Conservation (phyloP, 2,113 vertebrate species). For the Murina feae region DNA sequence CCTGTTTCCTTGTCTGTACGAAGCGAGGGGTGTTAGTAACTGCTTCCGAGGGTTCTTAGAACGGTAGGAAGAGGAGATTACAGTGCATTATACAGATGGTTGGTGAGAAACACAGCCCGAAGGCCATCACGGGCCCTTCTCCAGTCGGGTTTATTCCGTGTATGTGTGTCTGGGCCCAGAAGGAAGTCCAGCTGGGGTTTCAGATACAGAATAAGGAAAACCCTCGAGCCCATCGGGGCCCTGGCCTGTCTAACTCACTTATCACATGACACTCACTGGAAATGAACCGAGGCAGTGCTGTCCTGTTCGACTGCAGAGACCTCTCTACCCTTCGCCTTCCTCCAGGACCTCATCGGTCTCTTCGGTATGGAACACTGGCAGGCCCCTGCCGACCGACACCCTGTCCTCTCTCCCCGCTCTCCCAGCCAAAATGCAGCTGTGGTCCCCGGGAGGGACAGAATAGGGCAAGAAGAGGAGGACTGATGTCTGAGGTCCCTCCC, state of each 20-base stretch:
- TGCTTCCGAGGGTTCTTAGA: background rate
- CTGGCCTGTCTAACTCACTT: background rate
- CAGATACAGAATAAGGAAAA: background rate
- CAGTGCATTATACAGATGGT: accelerated
- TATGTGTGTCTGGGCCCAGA: background rate
- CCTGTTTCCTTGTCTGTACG: background rate
- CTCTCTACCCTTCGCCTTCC: background rate
- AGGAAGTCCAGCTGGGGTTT: background rate
- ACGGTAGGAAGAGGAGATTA: background rate
- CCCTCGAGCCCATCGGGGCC: background rate
- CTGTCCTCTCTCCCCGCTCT: background rate
- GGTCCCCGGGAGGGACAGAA: background rate
- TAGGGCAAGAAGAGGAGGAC: background rate
- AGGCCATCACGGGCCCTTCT: background rate
- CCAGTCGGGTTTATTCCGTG: background rate
- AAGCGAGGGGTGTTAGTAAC: background rate
- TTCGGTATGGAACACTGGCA: background rate
- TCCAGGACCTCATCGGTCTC: background rate
- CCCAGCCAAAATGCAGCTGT: background rate
- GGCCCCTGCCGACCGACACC: background rate
- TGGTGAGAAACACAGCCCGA: background rate
- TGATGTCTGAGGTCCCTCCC: background rate
- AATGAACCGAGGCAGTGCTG: background rate
- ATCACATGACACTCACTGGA: background rate
- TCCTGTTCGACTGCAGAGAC: background rate